These are phyloP conservation scores for Pycnonotus jocosus DNA, from an alignment of 2,113 vertebrate species.

Conservation along the genomic window DNA sequence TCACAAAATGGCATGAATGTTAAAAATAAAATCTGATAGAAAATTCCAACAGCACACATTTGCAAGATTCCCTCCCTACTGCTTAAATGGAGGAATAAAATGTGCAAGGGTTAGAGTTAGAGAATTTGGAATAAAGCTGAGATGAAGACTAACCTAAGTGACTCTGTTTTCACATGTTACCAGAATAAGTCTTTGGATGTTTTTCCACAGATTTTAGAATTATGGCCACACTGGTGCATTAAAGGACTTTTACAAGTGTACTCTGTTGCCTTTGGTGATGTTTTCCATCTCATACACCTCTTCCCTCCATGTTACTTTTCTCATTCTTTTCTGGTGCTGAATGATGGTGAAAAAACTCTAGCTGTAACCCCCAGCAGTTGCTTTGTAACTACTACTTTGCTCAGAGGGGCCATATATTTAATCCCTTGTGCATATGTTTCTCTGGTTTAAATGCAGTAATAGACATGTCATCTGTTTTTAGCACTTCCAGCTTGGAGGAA, in stretches of 20 bases:
- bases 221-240: neutral
- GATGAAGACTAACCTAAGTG: neutral
- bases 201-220: neutral
- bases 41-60: neutral
- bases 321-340: neutral
- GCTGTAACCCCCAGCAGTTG: neutral
- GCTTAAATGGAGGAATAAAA: neutral
- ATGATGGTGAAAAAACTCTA: neutral
- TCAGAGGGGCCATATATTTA: conserved; percentile 7
- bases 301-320: neutral
- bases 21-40: neutral
- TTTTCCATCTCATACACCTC: neutral
- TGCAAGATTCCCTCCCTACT: neutral
- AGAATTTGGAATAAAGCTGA: neutral
- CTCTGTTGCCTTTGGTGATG: neutral
- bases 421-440: neutral
- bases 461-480: neutral
- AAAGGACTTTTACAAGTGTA: neutral
- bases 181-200: neutral
- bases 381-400: neutral
- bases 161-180: neutral
- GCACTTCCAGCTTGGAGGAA: conserved; percentile 27
- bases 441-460: conserved; percentile 16
- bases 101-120: neutral
- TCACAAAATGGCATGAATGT: neutral